These are phyloP conservation scores for Gasteruption jaculator DNA, from an alignment of 2,888 invertebrate species.

Conservation along the genomic window DNA sequence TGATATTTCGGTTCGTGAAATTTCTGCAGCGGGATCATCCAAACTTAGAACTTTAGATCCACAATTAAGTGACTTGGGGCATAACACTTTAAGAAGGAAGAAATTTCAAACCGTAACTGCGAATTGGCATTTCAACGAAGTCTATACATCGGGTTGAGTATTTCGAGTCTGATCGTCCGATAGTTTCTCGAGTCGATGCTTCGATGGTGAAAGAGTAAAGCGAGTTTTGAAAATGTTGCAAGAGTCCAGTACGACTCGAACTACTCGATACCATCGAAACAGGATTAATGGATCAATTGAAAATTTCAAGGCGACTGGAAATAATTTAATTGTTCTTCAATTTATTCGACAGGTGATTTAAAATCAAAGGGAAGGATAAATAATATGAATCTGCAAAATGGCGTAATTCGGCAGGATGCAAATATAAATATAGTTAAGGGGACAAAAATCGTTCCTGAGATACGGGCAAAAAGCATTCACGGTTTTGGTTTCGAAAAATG, in stretches of 20 bases:
- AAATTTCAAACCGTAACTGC: slow-evolving; percentile 52
- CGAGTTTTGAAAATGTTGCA: too few relatives aligned
- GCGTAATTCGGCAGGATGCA: slow-evolving; percentile 53
- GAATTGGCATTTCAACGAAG: slow-evolving; percentile 48
- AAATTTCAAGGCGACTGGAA: too few relatives aligned
- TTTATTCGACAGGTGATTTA: slow-evolving; percentile 39
- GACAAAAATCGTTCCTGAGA: slow-evolving; percentile 46
- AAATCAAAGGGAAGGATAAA: slow-evolving; percentile 50
- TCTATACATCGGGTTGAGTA: slow-evolving; percentile 29
- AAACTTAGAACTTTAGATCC: slow-evolving; percentile 22
- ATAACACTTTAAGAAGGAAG: slow-evolving; percentile 56
- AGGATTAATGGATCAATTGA: too few relatives aligned
- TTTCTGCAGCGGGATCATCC: slow-evolving; percentile 24
- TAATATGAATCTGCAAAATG: slow-evolving; percentile 53
- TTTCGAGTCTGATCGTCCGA: too few relatives aligned
- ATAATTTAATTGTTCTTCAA: not conserved
- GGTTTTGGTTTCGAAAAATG: slow-evolving; percentile 53
- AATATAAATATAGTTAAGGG: slow-evolving; percentile 51
- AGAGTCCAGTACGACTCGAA: too few relatives aligned
- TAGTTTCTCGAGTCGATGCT: too few relatives aligned
- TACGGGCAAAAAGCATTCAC: slow-evolving; percentile 49
- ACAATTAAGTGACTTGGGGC: slow-evolving; percentile 48
- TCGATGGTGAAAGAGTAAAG: too few relatives aligned
- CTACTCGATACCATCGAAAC: too few relatives aligned
- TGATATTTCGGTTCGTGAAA: slow-evolving; percentile 19